Evolutionary conservation across 2,113 vertebrate genomes (phyloP).

Genomic region (Leptodactylus fuscus): DNA sequence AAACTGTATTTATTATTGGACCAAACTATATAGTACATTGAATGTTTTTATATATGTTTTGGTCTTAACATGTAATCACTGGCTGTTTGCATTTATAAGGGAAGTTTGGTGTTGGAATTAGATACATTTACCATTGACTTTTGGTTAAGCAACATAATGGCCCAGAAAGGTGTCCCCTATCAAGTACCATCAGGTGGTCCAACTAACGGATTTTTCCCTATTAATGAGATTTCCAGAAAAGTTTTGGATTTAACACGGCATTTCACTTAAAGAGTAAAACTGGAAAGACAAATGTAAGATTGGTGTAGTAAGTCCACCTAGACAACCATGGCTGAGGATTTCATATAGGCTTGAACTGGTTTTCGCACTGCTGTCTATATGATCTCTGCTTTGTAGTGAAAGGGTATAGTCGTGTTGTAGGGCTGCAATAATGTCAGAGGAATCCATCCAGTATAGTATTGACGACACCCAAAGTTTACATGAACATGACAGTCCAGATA

Average conservation of each 20-base stretch:
- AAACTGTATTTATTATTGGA: conserved; percentile 67
- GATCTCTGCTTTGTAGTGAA: not conserved
- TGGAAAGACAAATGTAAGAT: not conserved
- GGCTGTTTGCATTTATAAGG: conserved; percentile 12
- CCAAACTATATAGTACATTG: conserved; percentile 65
- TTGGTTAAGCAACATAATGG: conserved; percentile 8
- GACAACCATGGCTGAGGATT: no score
- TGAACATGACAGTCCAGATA: not conserved
- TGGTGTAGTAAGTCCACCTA: not conserved
- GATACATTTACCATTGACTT: not conserved
- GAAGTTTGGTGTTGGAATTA: conserved; percentile 26
- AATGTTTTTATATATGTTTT: conserved; percentile 55
- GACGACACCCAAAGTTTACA: not conserved
- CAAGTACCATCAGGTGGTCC: conserved; percentile 33
- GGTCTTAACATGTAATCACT: conserved; percentile 51
- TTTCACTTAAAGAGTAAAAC: conserved; percentile 8
- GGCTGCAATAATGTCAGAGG: not conserved
- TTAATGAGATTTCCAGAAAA: conserved; percentile 27
- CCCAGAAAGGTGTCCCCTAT: conserved; percentile 18
- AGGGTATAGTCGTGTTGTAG: not conserved
- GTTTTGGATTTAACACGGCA: not conserved
- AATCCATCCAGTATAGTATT: not conserved
- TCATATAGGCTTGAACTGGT: not conserved
- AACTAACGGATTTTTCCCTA: not conserved
- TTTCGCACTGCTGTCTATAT: not conserved